Conservation (phyloP, 2,888 invertebrate genomes). For the Scaptomyza flava region DNA sequence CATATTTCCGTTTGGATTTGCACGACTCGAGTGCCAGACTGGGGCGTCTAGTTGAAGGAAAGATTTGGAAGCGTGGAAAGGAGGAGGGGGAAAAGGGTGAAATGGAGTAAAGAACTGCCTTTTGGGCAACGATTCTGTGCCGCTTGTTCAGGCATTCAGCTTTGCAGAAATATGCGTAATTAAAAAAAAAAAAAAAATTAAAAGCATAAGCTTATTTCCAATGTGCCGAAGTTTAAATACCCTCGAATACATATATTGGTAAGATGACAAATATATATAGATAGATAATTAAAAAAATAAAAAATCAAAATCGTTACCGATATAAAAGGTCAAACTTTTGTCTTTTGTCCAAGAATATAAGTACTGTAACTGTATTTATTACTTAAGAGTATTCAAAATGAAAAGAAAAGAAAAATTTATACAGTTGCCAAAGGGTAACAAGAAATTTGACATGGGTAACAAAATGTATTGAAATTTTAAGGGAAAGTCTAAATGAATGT, state of each 20-base stretch:
- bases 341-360: too few relatives aligned
- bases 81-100: not conserved
- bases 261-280: not conserved
- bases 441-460: slow-evolving; percentile 34
- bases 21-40: slow-evolving; percentile 71
- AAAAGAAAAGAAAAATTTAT: not conserved
- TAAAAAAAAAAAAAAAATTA: slow-evolving; percentile 34
- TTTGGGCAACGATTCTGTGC: slow-evolving; percentile 9
- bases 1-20: slow-evolving; percentile 79
- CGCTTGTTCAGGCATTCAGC: slow-evolving; percentile 37
- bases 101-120: not conserved
- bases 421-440: slow-evolving; percentile 22
- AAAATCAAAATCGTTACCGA: too few relatives aligned
- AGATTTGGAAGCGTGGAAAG: not conserved
- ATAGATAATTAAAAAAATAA: too few relatives aligned
- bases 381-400: not conserved
- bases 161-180: slow-evolving; percentile 64
- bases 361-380: too few relatives aligned
- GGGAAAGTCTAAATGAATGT: not conserved
- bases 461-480: slow-evolving; percentile 1
- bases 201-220: not conserved
- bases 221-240: not conserved
- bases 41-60: not conserved
- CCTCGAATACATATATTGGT: not conserved
- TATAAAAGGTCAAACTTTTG: too few relatives aligned